Percentiles rank a stretch among this genome's conserved stretches.
Evolutionary conservation across 2,797 vertebrate genomes (phyloP).

Genomic region (Notamacropus eugenii): DNA sequence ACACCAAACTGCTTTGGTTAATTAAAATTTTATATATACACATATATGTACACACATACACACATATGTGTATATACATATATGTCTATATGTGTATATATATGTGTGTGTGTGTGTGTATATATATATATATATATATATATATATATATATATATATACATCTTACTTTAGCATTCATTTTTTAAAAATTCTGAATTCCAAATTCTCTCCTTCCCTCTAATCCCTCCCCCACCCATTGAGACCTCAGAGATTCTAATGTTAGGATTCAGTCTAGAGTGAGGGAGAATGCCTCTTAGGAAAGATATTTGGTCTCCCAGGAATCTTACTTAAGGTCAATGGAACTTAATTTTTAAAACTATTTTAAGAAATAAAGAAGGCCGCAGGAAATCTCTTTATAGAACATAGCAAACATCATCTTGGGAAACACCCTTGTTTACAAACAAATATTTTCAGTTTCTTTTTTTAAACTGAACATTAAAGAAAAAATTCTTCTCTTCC

Average conservation of each 20-base stretch:
- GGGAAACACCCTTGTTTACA: background rate
- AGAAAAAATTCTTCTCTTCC: constrained; percentile 3
- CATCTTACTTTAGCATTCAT: background rate
- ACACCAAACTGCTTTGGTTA: background rate
- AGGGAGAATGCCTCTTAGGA: background rate
- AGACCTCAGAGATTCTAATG: background rate
- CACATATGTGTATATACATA: too few relatives aligned
- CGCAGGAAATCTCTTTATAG: constrained; percentile 61
- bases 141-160: background rate
- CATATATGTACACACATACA: background rate
- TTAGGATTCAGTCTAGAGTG: background rate
- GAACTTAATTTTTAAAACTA: constrained; percentile 34
- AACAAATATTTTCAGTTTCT: constrained; percentile 43
- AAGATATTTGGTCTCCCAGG: constrained; percentile 9
- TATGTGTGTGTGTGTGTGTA: background rate
- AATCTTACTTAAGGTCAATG: constrained; percentile 24
- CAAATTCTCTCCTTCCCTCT: background rate
- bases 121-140: too few relatives aligned
- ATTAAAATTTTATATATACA: background rate
- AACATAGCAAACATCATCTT: constrained; percentile 23
- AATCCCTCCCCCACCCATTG: background rate
- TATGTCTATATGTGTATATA: background rate
- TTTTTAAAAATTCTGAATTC: background rate
- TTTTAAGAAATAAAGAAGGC: constrained; percentile 43
- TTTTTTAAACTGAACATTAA: constrained; percentile 30